Percentiles rank a stretch among this genome's conserved stretches.
These are phyloP conservation scores for Aspiorhynchus laticeps DNA, from an alignment of 2,113 vertebrate species.

Conservation along the genomic window DNA sequence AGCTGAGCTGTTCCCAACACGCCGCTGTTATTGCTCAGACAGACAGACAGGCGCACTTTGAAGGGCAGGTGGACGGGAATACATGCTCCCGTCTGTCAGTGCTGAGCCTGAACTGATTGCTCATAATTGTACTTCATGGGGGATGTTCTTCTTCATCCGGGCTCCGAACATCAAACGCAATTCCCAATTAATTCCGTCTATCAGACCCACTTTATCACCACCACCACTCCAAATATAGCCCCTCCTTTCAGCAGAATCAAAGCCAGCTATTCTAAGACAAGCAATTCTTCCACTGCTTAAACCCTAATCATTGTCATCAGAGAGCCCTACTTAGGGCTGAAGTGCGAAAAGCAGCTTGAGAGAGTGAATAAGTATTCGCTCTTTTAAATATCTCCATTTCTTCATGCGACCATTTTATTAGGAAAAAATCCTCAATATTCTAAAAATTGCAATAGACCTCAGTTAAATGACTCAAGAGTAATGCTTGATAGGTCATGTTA, in stretches of 20 bases:
- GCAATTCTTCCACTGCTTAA: constrained; percentile 42
- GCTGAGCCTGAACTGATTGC: constrained; percentile 27
- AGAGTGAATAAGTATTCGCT: constrained; percentile 16
- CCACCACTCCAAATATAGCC: constrained; percentile 47
- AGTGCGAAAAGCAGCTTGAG: constrained; percentile 40
- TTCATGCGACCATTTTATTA: background rate
- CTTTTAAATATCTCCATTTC: background rate
- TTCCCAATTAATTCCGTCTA: constrained; percentile 52
- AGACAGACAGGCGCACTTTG: background rate
- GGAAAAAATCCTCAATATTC: background rate
- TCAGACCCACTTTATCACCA: constrained; percentile 52
- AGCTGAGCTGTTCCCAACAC: background rate
- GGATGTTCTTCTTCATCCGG: constrained; percentile 40
- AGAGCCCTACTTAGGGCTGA: constrained; percentile 48
- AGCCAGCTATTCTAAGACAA: constrained; percentile 28
- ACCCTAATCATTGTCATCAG: constrained; percentile 55
- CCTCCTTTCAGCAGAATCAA: constrained; percentile 25
- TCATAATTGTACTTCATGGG: constrained; percentile 32
- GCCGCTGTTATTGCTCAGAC: background rate
- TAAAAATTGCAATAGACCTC: background rate
- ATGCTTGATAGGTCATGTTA: background rate
- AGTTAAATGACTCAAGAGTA: background rate
- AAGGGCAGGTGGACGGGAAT: background rate
- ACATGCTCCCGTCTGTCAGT: background rate
- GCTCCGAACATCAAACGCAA: constrained; percentile 15